A percentile compares a stretch with the other conserved stretches of the same genome.
phyloP scores from a whole-genome alignment of 2,113 vertebrate genomes.

The Anoura caudifer region DNA sequence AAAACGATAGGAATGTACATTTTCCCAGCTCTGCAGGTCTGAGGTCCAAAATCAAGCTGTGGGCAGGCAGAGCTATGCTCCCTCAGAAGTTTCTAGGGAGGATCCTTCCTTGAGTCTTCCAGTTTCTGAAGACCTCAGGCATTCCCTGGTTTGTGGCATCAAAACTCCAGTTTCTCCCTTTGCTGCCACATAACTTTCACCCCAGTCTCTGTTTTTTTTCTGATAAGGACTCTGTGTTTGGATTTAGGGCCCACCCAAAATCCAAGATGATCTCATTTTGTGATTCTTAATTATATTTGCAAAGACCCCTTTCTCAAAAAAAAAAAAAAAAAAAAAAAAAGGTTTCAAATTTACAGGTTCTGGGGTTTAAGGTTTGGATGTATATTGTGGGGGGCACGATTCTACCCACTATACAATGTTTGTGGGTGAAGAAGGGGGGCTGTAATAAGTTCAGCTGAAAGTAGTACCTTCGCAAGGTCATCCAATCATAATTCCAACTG shows the following conservation, averaged over 20 bases:
- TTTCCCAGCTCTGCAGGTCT: background rate
- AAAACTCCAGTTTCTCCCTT: background rate
- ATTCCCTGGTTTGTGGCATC: too few relatives aligned
- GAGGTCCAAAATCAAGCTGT: background rate
- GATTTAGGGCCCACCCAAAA: background rate
- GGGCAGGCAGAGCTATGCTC: accelerated
- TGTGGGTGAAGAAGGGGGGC: background rate
- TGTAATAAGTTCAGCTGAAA: background rate
- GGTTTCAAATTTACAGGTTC: background rate
- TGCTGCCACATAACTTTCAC: background rate
- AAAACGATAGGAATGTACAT: background rate
- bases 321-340: background rate
- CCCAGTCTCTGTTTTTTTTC: background rate
- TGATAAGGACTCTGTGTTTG: background rate
- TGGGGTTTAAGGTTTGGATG: background rate
- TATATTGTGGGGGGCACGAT: background rate
- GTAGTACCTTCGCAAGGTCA: background rate
- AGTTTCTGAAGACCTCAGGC: background rate
- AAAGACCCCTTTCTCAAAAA: background rate
- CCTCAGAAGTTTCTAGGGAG: background rate
- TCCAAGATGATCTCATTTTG: background rate
- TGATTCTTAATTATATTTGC: background rate
- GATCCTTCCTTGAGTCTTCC: background rate
- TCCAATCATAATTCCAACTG: background rate
- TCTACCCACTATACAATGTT: background rate